A percentile compares a stretch with the other conserved stretches of the same genome.
Conservation (phyloP, 2,113 vertebrate genomes). For the Chlorodrepanis virens region DNA sequence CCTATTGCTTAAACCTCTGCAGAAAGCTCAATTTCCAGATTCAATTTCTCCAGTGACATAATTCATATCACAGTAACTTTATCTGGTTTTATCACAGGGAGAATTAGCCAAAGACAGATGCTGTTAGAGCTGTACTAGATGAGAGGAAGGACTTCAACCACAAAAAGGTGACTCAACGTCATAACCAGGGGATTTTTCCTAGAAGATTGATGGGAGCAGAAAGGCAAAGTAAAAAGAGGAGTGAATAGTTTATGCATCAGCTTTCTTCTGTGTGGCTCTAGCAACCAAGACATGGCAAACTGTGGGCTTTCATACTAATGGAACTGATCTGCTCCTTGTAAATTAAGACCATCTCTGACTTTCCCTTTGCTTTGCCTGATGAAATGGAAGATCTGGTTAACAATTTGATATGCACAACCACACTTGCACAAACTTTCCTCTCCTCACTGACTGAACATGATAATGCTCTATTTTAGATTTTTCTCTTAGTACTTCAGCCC, state of each 20-base stretch:
- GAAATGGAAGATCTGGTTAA: neutral
- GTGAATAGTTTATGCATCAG: neutral
- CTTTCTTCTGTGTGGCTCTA: neutral
- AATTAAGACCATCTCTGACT: neutral
- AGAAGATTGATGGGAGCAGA: neutral
- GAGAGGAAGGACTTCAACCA: neutral
- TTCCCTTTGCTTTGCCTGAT: neutral
- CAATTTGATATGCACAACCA: neutral
- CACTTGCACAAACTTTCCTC: neutral
- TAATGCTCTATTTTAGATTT: neutral
- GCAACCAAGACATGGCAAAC: neutral
- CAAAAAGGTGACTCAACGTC: neutral
- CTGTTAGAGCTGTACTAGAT: neutral
- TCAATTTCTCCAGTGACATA: neutral
- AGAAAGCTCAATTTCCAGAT: neutral
- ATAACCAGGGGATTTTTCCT: neutral
- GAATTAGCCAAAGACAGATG: neutral
- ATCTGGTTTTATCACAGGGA: neutral
- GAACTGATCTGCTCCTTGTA: neutral
- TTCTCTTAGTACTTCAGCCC: neutral
- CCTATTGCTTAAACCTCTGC: neutral
- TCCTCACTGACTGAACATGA: neutral
- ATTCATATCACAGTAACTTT: neutral
- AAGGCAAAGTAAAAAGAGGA: neutral
- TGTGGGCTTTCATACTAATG: neutral